A percentile compares a stretch with the other conserved stretches of the same genome.
Evolutionary conservation across 2,113 vertebrate genomes (phyloP).

Genomic region (Otolemur garnettii): DNA sequence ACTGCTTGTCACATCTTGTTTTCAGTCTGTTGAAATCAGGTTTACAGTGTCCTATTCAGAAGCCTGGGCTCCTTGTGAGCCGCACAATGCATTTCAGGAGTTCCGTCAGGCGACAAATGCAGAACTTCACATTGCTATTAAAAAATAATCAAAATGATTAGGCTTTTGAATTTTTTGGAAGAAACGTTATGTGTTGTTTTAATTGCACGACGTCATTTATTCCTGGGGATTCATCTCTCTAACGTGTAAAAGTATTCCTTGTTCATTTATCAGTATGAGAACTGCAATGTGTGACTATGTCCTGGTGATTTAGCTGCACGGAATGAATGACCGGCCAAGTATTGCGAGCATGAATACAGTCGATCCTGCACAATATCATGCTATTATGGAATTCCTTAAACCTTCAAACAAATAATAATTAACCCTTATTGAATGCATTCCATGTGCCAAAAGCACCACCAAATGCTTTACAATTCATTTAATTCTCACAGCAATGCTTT

Average conservation of each 20-base stretch:
- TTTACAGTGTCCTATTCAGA: constrained; percentile 90
- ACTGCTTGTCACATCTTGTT: constrained; percentile 94
- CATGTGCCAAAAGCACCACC: not conserved
- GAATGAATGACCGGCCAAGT: constrained; percentile 79
- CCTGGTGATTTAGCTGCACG: constrained; percentile 78
- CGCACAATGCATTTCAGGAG: constrained; percentile 90
- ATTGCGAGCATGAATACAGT: constrained; percentile 60
- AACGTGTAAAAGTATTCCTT: constrained; percentile 79
- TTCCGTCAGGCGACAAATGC: constrained; percentile 88
- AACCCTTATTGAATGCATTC: constrained; percentile 43
- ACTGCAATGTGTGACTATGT: constrained; percentile 70
- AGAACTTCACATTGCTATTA: constrained; percentile 88
- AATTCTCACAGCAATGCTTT: constrained; percentile 47
- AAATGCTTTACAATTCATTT: constrained; percentile 62
- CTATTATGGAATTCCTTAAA: not conserved
- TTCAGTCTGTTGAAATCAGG: constrained; percentile 91
- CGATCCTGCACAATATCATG: not conserved
- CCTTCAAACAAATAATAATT: constrained; percentile 63
- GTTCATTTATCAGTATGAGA: constrained; percentile 80
- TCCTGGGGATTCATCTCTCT: constrained; percentile 75
- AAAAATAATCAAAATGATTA: constrained; percentile 91
- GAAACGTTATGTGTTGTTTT: constrained; percentile 85
- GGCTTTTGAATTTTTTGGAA: constrained; percentile 87
- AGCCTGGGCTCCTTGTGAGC: constrained; percentile 84
- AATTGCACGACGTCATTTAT: constrained; percentile 82